Evolutionary conservation across 92 coral and sea anemone species (phyloP).

Genomic region (Umimayanthus kanabou): DNA sequence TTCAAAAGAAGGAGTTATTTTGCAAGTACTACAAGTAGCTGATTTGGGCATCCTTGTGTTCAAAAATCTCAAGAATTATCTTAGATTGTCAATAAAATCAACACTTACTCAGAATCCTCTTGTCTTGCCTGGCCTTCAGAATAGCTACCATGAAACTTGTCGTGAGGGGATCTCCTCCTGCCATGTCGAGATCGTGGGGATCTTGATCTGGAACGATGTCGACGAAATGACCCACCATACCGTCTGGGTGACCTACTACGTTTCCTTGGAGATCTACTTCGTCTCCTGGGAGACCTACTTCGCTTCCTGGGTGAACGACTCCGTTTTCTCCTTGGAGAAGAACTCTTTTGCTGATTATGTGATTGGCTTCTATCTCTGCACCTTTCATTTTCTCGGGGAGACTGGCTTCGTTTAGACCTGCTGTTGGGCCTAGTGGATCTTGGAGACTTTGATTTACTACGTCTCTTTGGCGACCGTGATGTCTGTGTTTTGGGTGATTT

Average conservation of each 20-base stretch:
- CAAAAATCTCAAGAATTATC: background rate
- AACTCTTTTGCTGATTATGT: conserved; percentile 39
- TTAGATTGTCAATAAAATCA: background rate
- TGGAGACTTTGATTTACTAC: conserved; percentile 65
- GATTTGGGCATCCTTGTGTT: background rate
- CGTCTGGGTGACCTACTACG: conserved; percentile 66
- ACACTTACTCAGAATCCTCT: conserved; percentile 80
- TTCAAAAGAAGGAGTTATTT: too few relatives aligned
- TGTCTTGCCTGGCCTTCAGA: conserved; percentile 68
- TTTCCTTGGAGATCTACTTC: conserved; percentile 67
- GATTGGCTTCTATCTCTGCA: conserved; percentile 37
- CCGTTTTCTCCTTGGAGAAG: conserved; percentile 60
- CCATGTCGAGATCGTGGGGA: conserved; percentile 71
- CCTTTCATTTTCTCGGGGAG: conserved; percentile 30
- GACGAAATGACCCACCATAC: conserved; percentile 14
- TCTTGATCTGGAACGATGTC: conserved; percentile 60
- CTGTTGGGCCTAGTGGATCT: conserved; percentile 16
- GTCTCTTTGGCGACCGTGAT: conserved; percentile 49
- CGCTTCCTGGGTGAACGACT: conserved; percentile 19
- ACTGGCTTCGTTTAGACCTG: conserved; percentile 29
- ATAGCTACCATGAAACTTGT: conserved; percentile 75
- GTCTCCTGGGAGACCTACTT: conserved; percentile 49
- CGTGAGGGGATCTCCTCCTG: conserved; percentile 64
- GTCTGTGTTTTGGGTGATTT: conserved; percentile 42
- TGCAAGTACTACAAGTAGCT: too few relatives aligned